phyloP scores from a whole-genome alignment of 2,113 vertebrate genomes.

The Tragelaphus strepsiceros region DNA sequence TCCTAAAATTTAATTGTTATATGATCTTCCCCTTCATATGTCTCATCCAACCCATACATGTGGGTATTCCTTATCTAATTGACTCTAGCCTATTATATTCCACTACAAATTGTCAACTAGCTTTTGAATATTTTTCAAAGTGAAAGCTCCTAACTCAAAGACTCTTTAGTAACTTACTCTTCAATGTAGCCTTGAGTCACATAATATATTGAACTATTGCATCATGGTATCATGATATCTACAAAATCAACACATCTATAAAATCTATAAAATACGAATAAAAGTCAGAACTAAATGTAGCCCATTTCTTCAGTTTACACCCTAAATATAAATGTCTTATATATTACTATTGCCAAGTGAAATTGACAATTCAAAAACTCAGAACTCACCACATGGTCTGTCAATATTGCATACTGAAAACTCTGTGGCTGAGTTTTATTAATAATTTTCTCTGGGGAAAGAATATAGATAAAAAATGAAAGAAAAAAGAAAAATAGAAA shows the following conservation, averaged over 20 bases:
- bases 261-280: background rate
- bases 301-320: background rate
- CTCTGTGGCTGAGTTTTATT: background rate
- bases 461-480: background rate
- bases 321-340: background rate
- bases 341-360: background rate
- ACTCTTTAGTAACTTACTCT: background rate
- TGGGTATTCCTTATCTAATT: background rate
- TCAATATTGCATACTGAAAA: background rate
- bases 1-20: background rate
- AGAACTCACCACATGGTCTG: background rate
- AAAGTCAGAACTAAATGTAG: conserved; percentile 24
- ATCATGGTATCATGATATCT: background rate
- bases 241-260: background rate
- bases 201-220: background rate
- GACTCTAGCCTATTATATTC: background rate
- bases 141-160: background rate
- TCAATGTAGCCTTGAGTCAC: background rate
- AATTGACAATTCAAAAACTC: background rate
- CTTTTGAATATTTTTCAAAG: background rate
- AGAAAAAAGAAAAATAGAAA: background rate
- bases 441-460: background rate
- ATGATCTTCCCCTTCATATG: background rate
- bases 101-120: background rate
- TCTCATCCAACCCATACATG: background rate